Evolutionary conservation across 2,797 vertebrate genomes (phyloP).

Genomic region (Pithecia hirsuta): DNA sequence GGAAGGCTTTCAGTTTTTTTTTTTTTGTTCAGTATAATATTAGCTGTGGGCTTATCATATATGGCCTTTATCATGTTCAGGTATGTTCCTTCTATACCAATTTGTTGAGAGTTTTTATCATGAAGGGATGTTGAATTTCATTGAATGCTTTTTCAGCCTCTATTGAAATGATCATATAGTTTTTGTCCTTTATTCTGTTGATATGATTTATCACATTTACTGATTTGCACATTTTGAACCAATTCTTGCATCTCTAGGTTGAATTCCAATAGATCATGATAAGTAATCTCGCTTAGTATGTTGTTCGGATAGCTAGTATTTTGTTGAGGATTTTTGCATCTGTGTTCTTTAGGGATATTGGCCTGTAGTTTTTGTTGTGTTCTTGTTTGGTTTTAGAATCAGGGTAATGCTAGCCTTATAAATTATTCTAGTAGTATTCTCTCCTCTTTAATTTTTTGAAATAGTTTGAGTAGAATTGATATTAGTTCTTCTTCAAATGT

Average conservation of each 20-base stretch:
- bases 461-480: background rate
- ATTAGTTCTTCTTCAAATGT: background rate
- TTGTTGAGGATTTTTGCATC: background rate
- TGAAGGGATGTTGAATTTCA: background rate
- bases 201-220: background rate
- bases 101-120: background rate
- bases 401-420: background rate
- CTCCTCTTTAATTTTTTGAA: background rate
- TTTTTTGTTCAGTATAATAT: background rate
- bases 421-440: background rate
- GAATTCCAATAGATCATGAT: background rate
- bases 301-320: background rate
- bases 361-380: background rate
- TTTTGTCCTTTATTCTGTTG: background rate
- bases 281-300: background rate
- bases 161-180: background rate
- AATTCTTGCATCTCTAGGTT: background rate
- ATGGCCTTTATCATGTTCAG: background rate
- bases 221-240: background rate
- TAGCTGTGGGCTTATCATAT: background rate
- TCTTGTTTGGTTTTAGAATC: background rate
- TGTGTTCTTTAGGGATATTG: background rate
- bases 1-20: background rate
- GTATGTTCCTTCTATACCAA: background rate
- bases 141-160: background rate